Evolutionary conservation across 2,888 invertebrate genomes (phyloP).

Genomic region (Peribatodes rhomboidaria): DNA sequence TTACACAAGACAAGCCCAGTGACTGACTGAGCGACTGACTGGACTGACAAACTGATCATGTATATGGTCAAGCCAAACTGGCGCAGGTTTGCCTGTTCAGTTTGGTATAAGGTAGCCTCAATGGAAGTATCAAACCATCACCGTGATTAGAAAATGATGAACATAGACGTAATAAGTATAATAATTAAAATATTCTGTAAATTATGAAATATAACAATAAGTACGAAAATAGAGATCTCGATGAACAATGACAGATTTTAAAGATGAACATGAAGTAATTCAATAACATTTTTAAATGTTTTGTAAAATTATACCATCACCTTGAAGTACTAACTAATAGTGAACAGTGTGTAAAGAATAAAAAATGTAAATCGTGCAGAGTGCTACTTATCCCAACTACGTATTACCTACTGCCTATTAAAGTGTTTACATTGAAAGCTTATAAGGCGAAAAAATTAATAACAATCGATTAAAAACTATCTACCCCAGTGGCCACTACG

Average conservation of each 20-base stretch:
- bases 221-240: slow-evolving; percentile 18
- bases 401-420: slow-evolving; percentile 35
- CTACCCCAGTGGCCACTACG: slow-evolving; percentile 59
- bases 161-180: slow-evolving; percentile 38
- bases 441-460: slow-evolving; percentile 50
- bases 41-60: neutral
- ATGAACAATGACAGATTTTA: neutral
- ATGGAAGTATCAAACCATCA: slow-evolving; percentile 84
- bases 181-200: slow-evolving; percentile 26
- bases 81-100: neutral
- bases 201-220: slow-evolving; percentile 38
- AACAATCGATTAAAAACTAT: slow-evolving; percentile 35
- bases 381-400: slow-evolving; percentile 74
- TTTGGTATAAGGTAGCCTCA: slow-evolving; percentile 1
- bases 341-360: slow-evolving; percentile 57
- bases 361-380: slow-evolving; percentile 74
- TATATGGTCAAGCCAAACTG: slow-evolving; percentile 1
- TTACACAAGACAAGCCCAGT: too few species aligned
- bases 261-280: slow-evolving; percentile 43
- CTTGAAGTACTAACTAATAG: slow-evolving; percentile 55
- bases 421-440: slow-evolving; percentile 54
- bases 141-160: slow-evolving; percentile 70
- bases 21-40: too few species aligned
- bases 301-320: slow-evolving; percentile 66
- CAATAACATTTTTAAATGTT: slow-evolving; percentile 24